Conservation (phyloP, 2,113 vertebrate genomes). For the Platichthys stellatus region DNA sequence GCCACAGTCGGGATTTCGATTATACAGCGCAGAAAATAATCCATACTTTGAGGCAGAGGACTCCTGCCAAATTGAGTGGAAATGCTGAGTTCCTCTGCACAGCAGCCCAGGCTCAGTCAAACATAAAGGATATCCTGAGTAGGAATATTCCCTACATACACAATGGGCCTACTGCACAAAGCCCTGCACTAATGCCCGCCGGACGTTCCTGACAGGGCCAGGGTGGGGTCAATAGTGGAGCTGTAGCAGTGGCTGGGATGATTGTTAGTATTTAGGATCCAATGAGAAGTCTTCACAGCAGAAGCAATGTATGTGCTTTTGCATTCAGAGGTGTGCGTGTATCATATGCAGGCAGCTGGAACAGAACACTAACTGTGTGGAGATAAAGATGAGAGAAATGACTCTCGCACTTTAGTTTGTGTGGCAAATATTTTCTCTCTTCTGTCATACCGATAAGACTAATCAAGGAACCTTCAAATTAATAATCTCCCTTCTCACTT, state of each 20-base stretch:
- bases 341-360: not conserved
- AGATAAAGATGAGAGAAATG: slow-evolving; percentile 8
- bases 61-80: slow-evolving; percentile 51
- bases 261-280: slow-evolving; percentile 37
- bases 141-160: slow-evolving; percentile 56
- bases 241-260: not conserved
- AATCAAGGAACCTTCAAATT: not conserved
- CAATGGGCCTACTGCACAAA: slow-evolving; percentile 56
- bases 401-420: slow-evolving; percentile 9
- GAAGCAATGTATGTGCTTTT: not conserved
- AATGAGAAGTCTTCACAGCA: slow-evolving; percentile 18
- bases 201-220: slow-evolving; percentile 52
- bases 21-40: slow-evolving; percentile 58
- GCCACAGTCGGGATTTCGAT: slow-evolving; percentile 63
- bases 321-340: not conserved
- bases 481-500: not conserved
- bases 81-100: slow-evolving; percentile 55
- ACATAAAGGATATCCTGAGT: slow-evolving; percentile 74
- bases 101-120: slow-evolving; percentile 44
- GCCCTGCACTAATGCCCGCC: slow-evolving; percentile 39
- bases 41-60: slow-evolving; percentile 38
- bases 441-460: not conserved
- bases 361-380: not conserved
- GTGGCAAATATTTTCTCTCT: not conserved
- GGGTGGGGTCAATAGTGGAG: slow-evolving; percentile 1